phyloP scores from a whole-genome alignment of 2,797 vertebrate genomes.

The Tragopan temminckii region DNA sequence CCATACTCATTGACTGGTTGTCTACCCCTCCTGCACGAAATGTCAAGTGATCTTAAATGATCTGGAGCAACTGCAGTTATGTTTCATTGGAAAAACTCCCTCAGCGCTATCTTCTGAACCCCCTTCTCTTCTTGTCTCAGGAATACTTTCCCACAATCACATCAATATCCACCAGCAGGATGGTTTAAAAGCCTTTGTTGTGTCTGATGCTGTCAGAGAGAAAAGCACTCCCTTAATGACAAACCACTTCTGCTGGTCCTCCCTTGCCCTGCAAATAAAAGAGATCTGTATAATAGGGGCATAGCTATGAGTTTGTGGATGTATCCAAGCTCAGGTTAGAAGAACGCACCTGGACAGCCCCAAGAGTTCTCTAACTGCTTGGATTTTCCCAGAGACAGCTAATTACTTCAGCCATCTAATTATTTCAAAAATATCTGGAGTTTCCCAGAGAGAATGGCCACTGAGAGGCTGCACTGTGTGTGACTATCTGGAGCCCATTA shows the following conservation, averaged over 20 bases:
- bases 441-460: conserved; percentile 15
- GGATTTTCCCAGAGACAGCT: conserved; percentile 44
- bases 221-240: not conserved
- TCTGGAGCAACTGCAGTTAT: not conserved
- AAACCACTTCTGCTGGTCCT: not conserved
- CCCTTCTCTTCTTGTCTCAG: not conserved
- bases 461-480: conserved; percentile 19
- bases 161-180: not conserved
- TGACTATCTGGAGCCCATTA: conserved; percentile 36
- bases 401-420: not conserved
- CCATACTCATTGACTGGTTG: not conserved
- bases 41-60: not conserved
- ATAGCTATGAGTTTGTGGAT: not conserved
- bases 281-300: not conserved
- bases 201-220: not conserved
- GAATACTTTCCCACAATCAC: not conserved
- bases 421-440: conserved; percentile 45
- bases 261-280: not conserved
- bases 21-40: not conserved
- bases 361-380: not conserved
- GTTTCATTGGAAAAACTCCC: not conserved
- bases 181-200: not conserved
- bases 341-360: not conserved
- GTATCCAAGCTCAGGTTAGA: not conserved
- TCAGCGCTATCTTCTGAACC: not conserved